Evolutionary conservation across 2,113 vertebrate species (phyloP).

Genomic region (Ageneiosus marmoratus): DNA sequence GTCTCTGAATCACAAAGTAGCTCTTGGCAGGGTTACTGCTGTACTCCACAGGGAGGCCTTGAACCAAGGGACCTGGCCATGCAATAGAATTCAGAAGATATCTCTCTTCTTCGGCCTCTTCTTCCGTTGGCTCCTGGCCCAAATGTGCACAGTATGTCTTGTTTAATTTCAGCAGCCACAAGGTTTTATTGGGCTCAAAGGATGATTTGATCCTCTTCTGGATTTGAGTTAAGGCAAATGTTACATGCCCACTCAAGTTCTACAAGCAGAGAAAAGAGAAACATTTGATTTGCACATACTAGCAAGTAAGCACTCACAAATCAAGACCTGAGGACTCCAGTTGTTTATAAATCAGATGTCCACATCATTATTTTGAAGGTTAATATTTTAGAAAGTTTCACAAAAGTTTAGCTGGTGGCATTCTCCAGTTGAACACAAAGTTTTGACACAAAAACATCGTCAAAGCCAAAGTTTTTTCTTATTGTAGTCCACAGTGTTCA

Average conservation of each 20-base stretch:
- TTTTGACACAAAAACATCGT: too few relatives aligned
- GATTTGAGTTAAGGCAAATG: constrained; percentile 40
- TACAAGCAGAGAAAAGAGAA: constrained; percentile 43
- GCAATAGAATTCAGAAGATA: constrained; percentile 78
- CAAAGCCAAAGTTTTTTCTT: too few relatives aligned
- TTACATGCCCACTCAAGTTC: constrained; percentile 69
- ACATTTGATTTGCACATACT: neutral
- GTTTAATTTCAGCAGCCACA: constrained; percentile 59
- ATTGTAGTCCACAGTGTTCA: too few relatives aligned
- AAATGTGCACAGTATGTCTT: constrained; percentile 79
- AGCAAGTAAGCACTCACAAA: too few relatives aligned
- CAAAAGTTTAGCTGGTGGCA: too few relatives aligned
- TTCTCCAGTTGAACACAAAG: too few relatives aligned
- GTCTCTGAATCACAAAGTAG: constrained; percentile 82
- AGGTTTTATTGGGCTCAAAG: constrained; percentile 40
- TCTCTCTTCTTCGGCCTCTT: constrained; percentile 81
- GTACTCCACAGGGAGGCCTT: constrained; percentile 64
- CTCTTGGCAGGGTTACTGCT: constrained; percentile 85
- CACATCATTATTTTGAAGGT: too few relatives aligned
- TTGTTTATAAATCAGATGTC: too few relatives aligned
- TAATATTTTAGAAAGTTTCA: too few relatives aligned
- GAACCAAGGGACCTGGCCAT: constrained; percentile 74
- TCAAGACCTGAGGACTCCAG: too few relatives aligned
- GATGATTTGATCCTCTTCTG: constrained; percentile 61
- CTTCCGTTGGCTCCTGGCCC: constrained; percentile 75